These are phyloP conservation scores for Albula glossodonta DNA, from an alignment of 2,113 vertebrate genomes.

Conservation along the genomic window DNA sequence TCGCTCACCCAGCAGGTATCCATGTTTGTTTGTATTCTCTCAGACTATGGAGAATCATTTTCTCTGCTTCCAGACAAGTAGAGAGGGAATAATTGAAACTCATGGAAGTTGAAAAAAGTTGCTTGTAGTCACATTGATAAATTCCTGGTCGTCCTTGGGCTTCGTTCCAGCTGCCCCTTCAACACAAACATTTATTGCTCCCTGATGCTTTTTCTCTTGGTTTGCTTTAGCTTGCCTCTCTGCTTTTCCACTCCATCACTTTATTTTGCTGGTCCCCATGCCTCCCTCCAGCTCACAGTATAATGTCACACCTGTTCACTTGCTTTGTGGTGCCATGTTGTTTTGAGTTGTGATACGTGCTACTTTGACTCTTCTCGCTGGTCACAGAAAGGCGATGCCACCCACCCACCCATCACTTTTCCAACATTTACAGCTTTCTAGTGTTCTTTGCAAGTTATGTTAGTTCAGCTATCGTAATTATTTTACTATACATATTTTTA, in stretches of 20 bases:
- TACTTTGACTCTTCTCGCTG: conserved; percentile 6
- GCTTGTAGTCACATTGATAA: neutral
- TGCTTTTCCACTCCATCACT: neutral
- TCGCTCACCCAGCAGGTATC: neutral
- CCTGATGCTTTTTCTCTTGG: neutral
- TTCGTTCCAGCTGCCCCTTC: neutral
- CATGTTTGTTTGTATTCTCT: neutral
- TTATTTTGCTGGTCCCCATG: neutral
- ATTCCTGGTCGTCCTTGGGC: neutral
- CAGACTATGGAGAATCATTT: neutral
- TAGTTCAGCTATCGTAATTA: conserved; percentile 26
- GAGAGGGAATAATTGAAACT: neutral
- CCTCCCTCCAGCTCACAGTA: neutral
- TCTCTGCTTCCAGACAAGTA: neutral
- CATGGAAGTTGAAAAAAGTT: neutral
- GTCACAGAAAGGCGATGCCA: neutral
- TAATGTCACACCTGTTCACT: neutral
- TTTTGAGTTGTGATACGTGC: neutral
- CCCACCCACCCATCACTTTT: neutral
- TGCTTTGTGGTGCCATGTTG: neutral
- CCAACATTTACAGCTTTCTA: neutral
- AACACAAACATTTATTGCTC: conserved; percentile 1
- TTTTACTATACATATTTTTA: conserved; percentile 55
- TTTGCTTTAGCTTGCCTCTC: neutral
- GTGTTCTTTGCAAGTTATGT: conserved; percentile 29